Evolutionary conservation across 2,888 invertebrate genomes (phyloP).

Genomic region (Dynastes maya): DNA sequence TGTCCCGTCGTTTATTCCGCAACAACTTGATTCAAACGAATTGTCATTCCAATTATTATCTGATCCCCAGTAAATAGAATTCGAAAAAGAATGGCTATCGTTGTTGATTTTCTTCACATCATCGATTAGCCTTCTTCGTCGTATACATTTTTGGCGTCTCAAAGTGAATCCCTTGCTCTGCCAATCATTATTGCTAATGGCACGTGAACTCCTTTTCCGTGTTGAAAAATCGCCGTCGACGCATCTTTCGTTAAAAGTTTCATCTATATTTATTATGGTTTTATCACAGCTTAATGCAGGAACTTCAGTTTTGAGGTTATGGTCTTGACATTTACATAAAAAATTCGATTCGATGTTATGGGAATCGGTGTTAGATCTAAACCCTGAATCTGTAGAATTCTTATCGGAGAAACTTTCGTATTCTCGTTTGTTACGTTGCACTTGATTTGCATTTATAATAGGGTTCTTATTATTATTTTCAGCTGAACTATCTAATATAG

Average conservation of each 20-base stretch:
- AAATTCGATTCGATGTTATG: constrained; percentile 64
- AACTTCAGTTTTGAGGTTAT: constrained; percentile 8
- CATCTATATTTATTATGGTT: constrained; percentile 66
- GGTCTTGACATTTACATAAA: constrained; percentile 61
- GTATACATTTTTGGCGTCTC: constrained; percentile 75
- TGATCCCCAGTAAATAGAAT: constrained; percentile 25
- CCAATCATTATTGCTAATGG: constrained; percentile 59
- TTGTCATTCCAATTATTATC: constrained; percentile 49
- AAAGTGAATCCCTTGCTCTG: constrained; percentile 63
- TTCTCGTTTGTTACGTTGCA: constrained; percentile 61
- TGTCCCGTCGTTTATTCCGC: constrained; percentile 23
- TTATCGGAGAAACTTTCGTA: constrained; percentile 57
- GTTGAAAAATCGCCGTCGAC: constrained; percentile 61
- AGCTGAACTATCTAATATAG: constrained; percentile 75
- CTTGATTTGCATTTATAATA: constrained; percentile 65
- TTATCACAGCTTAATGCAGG: constrained; percentile 59
- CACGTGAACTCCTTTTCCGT: constrained; percentile 52
- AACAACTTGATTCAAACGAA: constrained; percentile 51
- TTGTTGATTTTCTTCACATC: constrained; percentile 20
- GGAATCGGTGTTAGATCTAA: constrained; percentile 63
- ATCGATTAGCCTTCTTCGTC: constrained; percentile 64
- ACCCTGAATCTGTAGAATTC: constrained; percentile 67
- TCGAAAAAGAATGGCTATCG: background rate
- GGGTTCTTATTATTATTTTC: constrained; percentile 66
- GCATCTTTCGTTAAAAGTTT: constrained; percentile 67